A percentile compares a stretch with the other conserved stretches of the same genome.
Evolutionary conservation across 1,140 invertebrate genomes (phyloP).

Genomic region (Drosophila ohnishii): DNA sequence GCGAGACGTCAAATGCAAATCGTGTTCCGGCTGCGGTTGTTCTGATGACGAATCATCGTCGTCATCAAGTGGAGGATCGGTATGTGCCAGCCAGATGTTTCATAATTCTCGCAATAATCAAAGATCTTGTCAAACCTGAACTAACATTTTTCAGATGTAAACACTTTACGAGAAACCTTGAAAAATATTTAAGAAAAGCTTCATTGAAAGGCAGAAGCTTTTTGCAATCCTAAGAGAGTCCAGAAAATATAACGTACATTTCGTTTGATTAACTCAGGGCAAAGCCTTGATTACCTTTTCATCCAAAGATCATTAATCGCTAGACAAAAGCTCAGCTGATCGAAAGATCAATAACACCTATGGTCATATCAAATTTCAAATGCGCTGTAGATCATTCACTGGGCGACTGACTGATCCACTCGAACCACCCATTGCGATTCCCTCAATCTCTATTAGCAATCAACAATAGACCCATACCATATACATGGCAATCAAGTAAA

Average conservation of each 20-base stretch:
- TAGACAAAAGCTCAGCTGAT: constrained; percentile 12
- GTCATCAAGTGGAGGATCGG: not conserved
- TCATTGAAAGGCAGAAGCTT: not conserved
- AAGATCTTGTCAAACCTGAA: not conserved
- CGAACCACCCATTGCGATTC: not conserved
- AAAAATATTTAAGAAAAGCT: not conserved
- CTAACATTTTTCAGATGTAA: not conserved
- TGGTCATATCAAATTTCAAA: constrained; percentile 19
- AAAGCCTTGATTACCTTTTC: not conserved
- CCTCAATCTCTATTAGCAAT: constrained; percentile 2
- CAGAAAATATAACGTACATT: no score
- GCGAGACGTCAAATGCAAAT: constrained; percentile 33
- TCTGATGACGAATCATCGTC: constrained; percentile 10
- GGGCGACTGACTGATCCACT: constrained; percentile 22
- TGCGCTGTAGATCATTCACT: constrained; percentile 29
- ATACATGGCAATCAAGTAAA: constrained; percentile 38
- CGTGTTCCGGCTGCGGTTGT: constrained; percentile 41
- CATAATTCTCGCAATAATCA: constrained; percentile 2
- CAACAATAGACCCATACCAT: constrained; percentile 13
- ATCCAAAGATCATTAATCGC: constrained; percentile 3
- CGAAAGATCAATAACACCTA: constrained; percentile 24
- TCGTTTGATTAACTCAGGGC: no score
- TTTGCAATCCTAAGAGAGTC: no score
- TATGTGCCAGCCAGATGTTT: constrained; percentile 6
- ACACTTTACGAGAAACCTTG: not conserved